Evolutionary conservation across 2,797 vertebrate species (phyloP).

Genomic region (Scarus forsteni): DNA sequence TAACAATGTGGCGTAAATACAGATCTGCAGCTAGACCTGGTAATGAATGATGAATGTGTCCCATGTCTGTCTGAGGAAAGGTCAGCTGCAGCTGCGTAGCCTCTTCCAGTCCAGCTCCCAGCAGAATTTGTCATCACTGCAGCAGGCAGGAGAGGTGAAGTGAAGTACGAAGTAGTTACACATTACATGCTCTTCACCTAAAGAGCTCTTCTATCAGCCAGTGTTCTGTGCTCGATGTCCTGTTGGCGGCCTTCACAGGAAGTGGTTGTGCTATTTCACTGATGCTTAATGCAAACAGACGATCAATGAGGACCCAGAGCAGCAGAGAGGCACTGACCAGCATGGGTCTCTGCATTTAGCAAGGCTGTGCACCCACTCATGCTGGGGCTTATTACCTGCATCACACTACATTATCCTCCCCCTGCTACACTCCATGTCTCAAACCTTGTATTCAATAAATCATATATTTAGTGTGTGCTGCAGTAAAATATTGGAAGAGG

Average conservation of each 20-base stretch:
- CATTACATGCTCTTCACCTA: constrained; percentile 37
- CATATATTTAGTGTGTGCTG: not conserved
- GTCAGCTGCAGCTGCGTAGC: constrained; percentile 31
- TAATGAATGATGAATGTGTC: constrained; percentile 38
- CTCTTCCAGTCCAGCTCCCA: constrained; percentile 29
- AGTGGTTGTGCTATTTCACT: not conserved
- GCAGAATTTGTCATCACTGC: constrained; percentile 39
- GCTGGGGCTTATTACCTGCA: constrained; percentile 14
- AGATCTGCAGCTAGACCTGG: constrained; percentile 2
- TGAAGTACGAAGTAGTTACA: constrained; percentile 35
- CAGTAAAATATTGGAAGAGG: constrained; percentile 1
- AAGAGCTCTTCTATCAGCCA: constrained; percentile 13
- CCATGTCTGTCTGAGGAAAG: constrained; percentile 10
- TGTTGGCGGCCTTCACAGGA: constrained; percentile 7
- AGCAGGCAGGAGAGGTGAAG: constrained; percentile 45
- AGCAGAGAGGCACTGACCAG: constrained; percentile 29
- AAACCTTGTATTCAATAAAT: constrained; percentile 21
- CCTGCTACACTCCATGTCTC: not conserved
- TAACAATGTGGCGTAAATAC: constrained; percentile 13
- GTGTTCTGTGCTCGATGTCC: not conserved
- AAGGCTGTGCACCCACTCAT: not conserved
- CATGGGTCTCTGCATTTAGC: not conserved
- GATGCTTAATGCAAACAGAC: constrained; percentile 26
- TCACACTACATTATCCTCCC: constrained; percentile 14
- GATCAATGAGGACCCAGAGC: constrained; percentile 43